Evolutionary conservation across 2,888 invertebrate genomes (phyloP), one percentile per base, ranked within the genome.

Genomic region (Calameuta filiformis): DNA sequence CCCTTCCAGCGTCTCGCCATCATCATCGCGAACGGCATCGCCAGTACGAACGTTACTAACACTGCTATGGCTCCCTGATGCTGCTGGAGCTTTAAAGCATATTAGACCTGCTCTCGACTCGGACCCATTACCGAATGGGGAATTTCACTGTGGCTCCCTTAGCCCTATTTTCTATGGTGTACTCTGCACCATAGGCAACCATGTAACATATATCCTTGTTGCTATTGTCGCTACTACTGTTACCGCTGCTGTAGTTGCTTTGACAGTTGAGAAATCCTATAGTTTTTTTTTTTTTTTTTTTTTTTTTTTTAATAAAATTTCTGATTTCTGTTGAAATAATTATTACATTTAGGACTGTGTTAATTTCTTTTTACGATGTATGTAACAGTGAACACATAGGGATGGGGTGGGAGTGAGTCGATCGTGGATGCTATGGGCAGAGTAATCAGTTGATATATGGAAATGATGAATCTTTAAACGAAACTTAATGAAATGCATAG

Each of bases 31-130:
- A 76, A 69, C 35, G 76, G 15, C 37, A 40, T 31, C 12, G 76
- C 35, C 56, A 76, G 30, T 56, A 56, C 23, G 56, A 56, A 56
- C 56, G 23, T 56, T 56, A 56, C 56, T 56, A 56, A 23, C 56
- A 23, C 56, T 56, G 56, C 56, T 56, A 23, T 56, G 23, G 35
- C 75, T 71, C 73, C 68, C 34, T 76, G 78, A 80, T 80, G 76
- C 80, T 76, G 75, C 56, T 74, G 69, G 33, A 56, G 56, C 56
- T 56, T 74, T 12, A 86, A 87, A 87, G 87, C 86, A 87, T 86
- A 87, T 87, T 87, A 87, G 87, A 87, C 82, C 83, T 80, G 85
- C 86, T 86, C 84, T 86, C 81, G 83, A 85, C 81, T 85, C 81
- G 81, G 82, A 82, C 83, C 83, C 81, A 85, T 82, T 82, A 82